These are phyloP conservation scores for Malacosoma neustria DNA, from an alignment of 2,888 invertebrate species.

Conservation along the genomic window DNA sequence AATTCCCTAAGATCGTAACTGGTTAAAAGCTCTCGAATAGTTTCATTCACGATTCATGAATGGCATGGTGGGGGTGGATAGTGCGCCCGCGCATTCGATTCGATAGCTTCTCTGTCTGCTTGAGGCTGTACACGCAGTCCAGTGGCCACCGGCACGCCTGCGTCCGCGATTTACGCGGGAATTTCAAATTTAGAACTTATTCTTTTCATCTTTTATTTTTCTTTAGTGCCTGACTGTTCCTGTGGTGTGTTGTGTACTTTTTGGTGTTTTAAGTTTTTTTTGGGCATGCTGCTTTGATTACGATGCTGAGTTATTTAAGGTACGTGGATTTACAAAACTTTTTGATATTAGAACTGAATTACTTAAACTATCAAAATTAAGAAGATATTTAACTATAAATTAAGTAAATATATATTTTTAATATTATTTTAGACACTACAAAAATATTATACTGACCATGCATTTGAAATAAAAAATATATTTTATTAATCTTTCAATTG, in stretches of 20 bases:
- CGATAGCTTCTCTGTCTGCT: background rate
- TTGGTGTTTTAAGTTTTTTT: constrained; percentile 22
- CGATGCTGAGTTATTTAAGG: constrained; percentile 58
- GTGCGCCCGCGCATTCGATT: constrained; percentile 25
- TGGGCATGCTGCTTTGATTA: constrained; percentile 53
- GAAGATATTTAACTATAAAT: background rate
- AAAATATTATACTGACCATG: too few relatives aligned
- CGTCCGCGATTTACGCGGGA: constrained; percentile 43
- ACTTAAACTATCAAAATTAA: background rate
- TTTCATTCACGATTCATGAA: constrained; percentile 61
- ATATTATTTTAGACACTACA: too few relatives aligned
- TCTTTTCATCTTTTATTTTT: constrained; percentile 17
- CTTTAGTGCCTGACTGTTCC: constrained; percentile 31
- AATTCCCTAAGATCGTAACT: constrained; percentile 11
- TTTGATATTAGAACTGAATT: background rate
- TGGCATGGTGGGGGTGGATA: constrained; percentile 51
- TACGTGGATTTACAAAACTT: constrained; percentile 13
- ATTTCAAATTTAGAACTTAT: constrained; percentile 37
- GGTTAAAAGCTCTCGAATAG: constrained; percentile 18
- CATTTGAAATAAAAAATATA: too few relatives aligned
- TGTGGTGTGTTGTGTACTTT: constrained; percentile 38
- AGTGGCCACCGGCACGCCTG: constrained; percentile 39
- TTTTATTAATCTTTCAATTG: too few relatives aligned
- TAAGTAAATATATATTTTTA: too few relatives aligned
- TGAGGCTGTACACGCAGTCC: constrained; percentile 17